Base-by-base conservation (phyloP, 2,888 invertebrate species). In the Drosophila limbata region DNA sequence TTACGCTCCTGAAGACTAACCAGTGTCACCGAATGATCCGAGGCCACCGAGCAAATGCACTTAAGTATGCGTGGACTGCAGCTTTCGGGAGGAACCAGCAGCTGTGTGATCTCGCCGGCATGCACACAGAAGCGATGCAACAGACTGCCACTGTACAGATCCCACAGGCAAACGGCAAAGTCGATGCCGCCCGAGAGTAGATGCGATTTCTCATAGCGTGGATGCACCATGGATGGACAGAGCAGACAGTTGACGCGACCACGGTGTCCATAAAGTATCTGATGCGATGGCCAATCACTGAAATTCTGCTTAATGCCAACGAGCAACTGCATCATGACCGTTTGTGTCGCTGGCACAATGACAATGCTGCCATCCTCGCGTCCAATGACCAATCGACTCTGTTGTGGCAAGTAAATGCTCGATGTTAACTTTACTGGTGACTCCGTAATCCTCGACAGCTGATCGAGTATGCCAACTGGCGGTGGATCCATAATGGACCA, bases 101-200 rank as follows among this genome's bases (percentile, higher is more conserved):
- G 94, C 92, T 98, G 98, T 0, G 97, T 96, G 13, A 99, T 97
- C 93, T 99, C 98, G 0, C 99, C 99, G 0, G 99, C 99, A 92
- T 99, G 99, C 0, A 99, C 98, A 89, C 98, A 98, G 93, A 99
- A 99, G 4, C 98, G 95, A 91, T 99, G 98, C 60, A 99, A 93
- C 40, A 98, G 93, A 1, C 95, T 95, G 3, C 98, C 98, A 35
- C 96, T 96, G 90, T 97, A 97, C 78, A 99, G 93, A 91, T 99
- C 98, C 99, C 99, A 99, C 0, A 99, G 94, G 81, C 98, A 98
- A 0, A 93, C 98, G 0, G 98, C 98, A 93, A 99, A 99, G 93
- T 99, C 99, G 11, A 98, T 97, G 0, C 99, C 98, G 1, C 99
- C 99, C 0, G 98, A 98, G 0, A 99, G 95, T n/a, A 98, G 93